Evolutionary conservation across 2,113 vertebrate genomes (phyloP), one percentile per base, ranked within the genome.

Genomic region (Acanthisitta chloris): DNA sequence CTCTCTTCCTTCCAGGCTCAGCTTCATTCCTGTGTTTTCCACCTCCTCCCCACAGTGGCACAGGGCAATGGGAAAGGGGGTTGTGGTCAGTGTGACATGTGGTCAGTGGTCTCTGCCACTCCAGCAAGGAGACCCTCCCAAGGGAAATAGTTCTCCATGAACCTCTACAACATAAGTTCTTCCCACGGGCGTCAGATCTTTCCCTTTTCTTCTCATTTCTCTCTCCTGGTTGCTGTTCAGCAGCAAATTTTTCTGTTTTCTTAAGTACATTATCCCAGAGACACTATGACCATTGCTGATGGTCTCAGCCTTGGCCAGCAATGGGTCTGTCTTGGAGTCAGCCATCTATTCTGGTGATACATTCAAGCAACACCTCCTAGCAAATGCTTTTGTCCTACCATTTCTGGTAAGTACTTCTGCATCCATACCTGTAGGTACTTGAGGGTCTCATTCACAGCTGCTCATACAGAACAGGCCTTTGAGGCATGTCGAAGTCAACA

Each of bases 111-210:
- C 7, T 67, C 19, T 49, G 15, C 13, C 28, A 14, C 23, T 29
- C 6, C 69, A 86, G 13, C 0, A 0, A 36, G 46, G 13, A 10
- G 17, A 28, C 5, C 6, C 12, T 73, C 34, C 7, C 26, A 33
- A 10, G 26, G 40, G 40, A 66, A 72, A 42, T 31, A 6, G 31
- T 42, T 52, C 40, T 67, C 40, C 45, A 54, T 28, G 7, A 61
- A 20, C 17, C 5, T 54, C n/a, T 67, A 34, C 61, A 42, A 2
- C 3, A 2, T 40, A 26, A 40, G 17, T 66, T 14, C 14, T 45
- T 38, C 49, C 38, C 58, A 40, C 8, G 51, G n/a, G 20, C 17
- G 31, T 24, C 14, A 58, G 14, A 25, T 57, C 51, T 77, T 36
- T n/a, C n/a, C n/a, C n/a, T n/a, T n/a, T n/a, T 73, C 65, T 58